phyloP scores from a whole-genome alignment of 2,113 vertebrate genomes.

The Mesitornis unicolor region DNA sequence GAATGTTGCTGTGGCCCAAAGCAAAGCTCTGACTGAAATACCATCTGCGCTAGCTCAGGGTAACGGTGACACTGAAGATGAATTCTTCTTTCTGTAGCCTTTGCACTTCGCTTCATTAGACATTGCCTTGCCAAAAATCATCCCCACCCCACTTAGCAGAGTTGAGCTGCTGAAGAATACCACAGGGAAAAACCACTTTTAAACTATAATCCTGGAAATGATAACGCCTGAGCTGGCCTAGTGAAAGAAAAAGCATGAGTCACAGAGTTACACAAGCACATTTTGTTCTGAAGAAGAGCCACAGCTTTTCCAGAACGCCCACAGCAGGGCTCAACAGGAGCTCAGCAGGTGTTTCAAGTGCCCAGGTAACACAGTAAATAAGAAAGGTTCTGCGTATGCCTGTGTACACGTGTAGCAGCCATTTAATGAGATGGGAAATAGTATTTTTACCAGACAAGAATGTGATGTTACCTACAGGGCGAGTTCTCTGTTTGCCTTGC shows the following conservation, averaged over 20 bases:
- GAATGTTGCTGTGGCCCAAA: neutral
- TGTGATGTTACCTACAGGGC: neutral
- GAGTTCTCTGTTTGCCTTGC: neutral
- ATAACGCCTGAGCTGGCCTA: neutral
- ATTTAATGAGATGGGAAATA: neutral
- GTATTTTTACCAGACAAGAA: neutral
- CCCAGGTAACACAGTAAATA: neutral
- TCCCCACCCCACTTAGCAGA: neutral
- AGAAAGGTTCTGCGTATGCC: neutral
- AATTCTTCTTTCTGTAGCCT: neutral
- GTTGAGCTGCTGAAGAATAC: neutral
- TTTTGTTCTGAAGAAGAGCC: neutral
- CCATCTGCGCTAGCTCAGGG: fast-evolving
- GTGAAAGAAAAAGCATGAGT: neutral
- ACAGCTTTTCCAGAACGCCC: neutral
- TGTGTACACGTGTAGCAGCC: neutral
- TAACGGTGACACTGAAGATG: neutral
- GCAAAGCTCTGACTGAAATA: neutral
- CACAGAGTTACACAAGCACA: neutral
- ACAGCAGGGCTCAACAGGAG: neutral
- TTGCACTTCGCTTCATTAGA: neutral
- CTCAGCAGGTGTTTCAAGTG: neutral
- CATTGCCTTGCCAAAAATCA: neutral
- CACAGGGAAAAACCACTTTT: neutral
- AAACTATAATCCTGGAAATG: neutral